Evolutionary conservation across 2,888 invertebrate species (phyloP), one percentile per base, ranked within the genome.

Genomic region (Drosophila mayaguana): DNA sequence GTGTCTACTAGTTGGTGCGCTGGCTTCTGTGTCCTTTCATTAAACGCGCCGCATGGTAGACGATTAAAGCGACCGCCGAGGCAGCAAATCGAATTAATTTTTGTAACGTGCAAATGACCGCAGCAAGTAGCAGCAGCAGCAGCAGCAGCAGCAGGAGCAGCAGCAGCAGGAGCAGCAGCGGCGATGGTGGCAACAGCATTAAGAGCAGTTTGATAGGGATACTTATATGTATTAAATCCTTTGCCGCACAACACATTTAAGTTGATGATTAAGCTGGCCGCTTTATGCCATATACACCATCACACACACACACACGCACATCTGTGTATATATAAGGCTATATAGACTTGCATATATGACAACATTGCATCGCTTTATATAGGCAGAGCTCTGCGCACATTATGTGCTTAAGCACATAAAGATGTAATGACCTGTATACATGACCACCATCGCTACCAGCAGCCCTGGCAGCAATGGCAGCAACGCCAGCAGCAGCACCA

Each of bases 21-120:
- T 38, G 68, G 54, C 53, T 36, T 38, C 53, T 60, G 62, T 59
- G 72, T 67, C 81, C 80, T 83, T 88, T 86, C 88, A 88, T 84
- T 84, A 88, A 88, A 88, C 70, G 81, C 69, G 83, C 80, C 83
- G 69, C 74, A 79, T 73, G 78, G 83, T 73, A 63, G 80, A 78
- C 88, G 86, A 89, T 88, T 89, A 90, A 91, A 89, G 87, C 79
- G 81, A 91, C 91, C 91, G 78, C 88, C 83, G 88, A 75, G 62
- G 88, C 90, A 86, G 84, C 90, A 91, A 91, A 91, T 91, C 90
- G 90, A 91, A 91, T 91, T 91, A 90, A 91, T 91, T 90, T 91
- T 86, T 86, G 90, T 91, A 91, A 91, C 87, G 88, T 83, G 88
- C 81, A 91, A 91, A 90, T 86, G 83, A 81, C 81, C 81, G 80